A percentile compares a stretch with the other conserved stretches of the same genome.
Conservation (phyloP, 2,888 invertebrate species). For the Strigamia transsilvanica region DNA sequence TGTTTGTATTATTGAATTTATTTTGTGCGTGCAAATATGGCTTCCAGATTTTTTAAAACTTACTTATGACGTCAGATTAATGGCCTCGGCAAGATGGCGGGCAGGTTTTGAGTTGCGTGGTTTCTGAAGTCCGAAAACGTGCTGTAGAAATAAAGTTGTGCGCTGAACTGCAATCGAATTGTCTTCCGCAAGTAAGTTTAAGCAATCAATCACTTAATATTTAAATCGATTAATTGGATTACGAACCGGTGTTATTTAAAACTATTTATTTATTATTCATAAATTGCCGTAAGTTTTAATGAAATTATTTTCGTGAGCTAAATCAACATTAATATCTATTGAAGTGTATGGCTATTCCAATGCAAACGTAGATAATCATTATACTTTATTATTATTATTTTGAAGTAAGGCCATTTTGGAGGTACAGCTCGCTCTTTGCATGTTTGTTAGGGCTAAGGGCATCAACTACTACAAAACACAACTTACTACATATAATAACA, state of each 20-base stretch:
- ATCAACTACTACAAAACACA: conserved; percentile 28
- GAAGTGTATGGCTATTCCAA: not conserved
- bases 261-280: conserved; percentile 5
- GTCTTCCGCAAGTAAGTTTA: not conserved
- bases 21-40: no score
- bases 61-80: no score
- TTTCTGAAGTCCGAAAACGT: not conserved
- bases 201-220: not conserved
- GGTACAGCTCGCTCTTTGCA: conserved; percentile 26
- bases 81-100: no score
- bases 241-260: not conserved
- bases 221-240: not conserved
- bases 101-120: no score
- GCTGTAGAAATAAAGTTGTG: not conserved
- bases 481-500: not conserved
- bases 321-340: not conserved
- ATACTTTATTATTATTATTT: conserved; percentile 14
- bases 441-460: conserved; percentile 19
- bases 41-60: no score
- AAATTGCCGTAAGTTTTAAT: not conserved
- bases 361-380: not conserved
- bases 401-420: conserved; percentile 14
- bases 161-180: not conserved
- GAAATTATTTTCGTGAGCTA: not conserved
- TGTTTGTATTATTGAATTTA: no score